phyloP scores from a whole-genome alignment of 2,113 vertebrate genomes.

The Chaetura pelagica region DNA sequence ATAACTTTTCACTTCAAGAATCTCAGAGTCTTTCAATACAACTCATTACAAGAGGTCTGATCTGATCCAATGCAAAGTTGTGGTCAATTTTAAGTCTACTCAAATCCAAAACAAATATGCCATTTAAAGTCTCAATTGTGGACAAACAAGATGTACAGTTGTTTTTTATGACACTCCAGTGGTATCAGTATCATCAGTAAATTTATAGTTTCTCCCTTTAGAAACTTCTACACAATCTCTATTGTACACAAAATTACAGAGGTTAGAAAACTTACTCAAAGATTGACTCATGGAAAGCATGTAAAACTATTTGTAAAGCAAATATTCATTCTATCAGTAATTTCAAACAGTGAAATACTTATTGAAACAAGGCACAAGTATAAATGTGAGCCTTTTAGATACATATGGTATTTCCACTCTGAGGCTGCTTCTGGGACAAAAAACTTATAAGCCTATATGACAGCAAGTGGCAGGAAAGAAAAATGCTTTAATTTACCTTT shows the following conservation, averaged over 20 bases:
- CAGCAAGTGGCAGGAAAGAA: neutral
- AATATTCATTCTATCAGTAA: neutral
- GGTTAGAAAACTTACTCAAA: neutral
- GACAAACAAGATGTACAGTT: neutral
- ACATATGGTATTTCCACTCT: neutral
- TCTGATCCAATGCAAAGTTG: neutral
- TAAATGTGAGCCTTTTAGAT: accelerated
- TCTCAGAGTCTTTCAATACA: neutral
- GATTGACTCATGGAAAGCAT: accelerated
- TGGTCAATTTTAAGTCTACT: neutral
- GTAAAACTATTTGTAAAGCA: neutral
- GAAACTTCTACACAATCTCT: neutral
- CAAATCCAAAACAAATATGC: neutral
- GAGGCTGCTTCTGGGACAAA: neutral
- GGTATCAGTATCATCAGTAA: neutral
- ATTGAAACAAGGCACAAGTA: neutral
- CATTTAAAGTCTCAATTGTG: neutral
- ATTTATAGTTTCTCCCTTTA: neutral
- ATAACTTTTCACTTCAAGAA: neutral
- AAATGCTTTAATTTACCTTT: constrained; percentile 81
- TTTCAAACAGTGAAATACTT: neutral
- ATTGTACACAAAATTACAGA: neutral
- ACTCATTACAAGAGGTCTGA: neutral
- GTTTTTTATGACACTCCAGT: neutral
- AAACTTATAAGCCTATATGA: neutral